These are phyloP conservation scores for Botia almorhae DNA, from an alignment of 2,797 vertebrate genomes.

Conservation along the genomic window DNA sequence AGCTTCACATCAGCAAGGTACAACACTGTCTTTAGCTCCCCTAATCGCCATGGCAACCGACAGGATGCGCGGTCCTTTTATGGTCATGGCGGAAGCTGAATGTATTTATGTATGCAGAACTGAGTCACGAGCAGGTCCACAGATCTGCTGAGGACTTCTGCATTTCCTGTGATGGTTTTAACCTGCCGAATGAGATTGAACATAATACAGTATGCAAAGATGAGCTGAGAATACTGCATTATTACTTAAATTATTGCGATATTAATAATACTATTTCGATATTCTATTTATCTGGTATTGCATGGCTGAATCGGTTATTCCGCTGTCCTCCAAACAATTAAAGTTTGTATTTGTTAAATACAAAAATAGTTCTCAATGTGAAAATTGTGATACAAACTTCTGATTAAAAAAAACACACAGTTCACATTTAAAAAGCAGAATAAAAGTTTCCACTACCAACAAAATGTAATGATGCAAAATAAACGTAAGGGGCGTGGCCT, in stretches of 20 bases:
- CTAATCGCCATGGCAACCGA: conserved; percentile 74
- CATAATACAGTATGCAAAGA: no score
- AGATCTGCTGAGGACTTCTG: neutral
- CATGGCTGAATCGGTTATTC: no score
- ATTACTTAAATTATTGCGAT: neutral
- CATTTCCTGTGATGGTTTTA: conserved; percentile 30
- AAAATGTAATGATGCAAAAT: no score
- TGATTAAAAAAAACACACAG: neutral
- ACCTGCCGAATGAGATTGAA: neutral
- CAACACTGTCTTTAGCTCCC: conserved; percentile 40
- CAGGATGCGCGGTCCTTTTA: conserved; percentile 69
- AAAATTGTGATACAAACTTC: no score
- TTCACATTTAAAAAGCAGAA: no score
- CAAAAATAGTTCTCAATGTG: no score
- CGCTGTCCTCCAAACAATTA: no score
- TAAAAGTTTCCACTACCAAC: no score
- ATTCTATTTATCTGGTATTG: no score
- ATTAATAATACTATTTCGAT: no score
- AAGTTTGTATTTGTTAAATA: no score
- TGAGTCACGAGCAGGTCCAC: conserved; percentile 6
- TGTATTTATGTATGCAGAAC: conserved; percentile 32
- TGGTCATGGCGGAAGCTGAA: conserved; percentile 66
- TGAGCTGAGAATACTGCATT: neutral
- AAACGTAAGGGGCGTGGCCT: neutral
- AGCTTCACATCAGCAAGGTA: conserved; percentile 95